Evolutionary conservation across 2,888 invertebrate species (phyloP).

Genomic region (Parelbella ahira): DNA sequence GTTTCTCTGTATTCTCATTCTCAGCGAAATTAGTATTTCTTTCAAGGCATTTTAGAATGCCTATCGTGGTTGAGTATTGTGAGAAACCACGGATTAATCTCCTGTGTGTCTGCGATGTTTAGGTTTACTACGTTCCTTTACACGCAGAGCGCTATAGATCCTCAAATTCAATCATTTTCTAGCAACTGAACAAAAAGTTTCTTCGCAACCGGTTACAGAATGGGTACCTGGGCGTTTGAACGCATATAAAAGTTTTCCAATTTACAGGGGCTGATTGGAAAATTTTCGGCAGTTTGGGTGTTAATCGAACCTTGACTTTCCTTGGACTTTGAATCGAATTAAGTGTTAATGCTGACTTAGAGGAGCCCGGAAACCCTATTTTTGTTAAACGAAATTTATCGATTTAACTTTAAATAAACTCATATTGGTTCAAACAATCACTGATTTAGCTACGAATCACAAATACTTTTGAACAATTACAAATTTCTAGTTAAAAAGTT

Average conservation of each 20-base stretch:
- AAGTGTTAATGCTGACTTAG: constrained; percentile 43
- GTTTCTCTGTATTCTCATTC: too few species aligned
- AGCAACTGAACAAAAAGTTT: constrained; percentile 57
- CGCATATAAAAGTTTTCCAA: constrained; percentile 80
- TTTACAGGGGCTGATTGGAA: constrained; percentile 78
- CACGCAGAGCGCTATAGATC: constrained; percentile 13
- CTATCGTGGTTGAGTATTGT: too few species aligned
- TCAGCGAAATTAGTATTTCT: too few species aligned
- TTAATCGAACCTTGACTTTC: constrained; percentile 74
- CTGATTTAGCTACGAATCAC: constrained; percentile 20
- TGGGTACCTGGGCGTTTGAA: constrained; percentile 74
- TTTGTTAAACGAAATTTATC: constrained; percentile 21
- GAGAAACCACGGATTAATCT: too few species aligned
- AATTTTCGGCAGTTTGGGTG: constrained; percentile 76
- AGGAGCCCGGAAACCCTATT: constrained; percentile 26
- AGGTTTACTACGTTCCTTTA: not conserved
- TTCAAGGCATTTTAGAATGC: too few species aligned
- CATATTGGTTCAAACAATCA: constrained; percentile 23
- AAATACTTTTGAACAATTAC: constrained; percentile 36
- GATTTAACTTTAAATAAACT: constrained; percentile 14
- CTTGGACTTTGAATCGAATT: constrained; percentile 61
- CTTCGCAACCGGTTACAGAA: constrained; percentile 61
- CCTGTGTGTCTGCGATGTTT: too few species aligned
- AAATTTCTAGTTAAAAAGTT: constrained; percentile 59
- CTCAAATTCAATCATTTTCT: constrained; percentile 25